Base-by-base conservation (phyloP, 2,797 vertebrate species). In the Miichthys miiuy region DNA sequence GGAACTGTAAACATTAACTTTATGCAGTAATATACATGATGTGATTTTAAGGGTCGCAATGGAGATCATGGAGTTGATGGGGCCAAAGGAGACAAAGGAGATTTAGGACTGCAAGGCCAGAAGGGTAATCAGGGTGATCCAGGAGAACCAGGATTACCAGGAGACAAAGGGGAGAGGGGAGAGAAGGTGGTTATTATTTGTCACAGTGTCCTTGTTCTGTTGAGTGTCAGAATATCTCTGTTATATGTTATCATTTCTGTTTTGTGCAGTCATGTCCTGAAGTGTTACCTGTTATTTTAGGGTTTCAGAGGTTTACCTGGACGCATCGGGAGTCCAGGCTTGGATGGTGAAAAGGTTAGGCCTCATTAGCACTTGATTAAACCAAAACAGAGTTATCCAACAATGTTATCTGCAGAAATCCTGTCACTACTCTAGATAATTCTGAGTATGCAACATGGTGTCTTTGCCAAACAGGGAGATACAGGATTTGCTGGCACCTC, bases 291-390 rank as follows among this genome's bases (percentile, higher is more conserved):
- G n/a, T 41, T 11, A 82, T 85, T 86, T 3, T 72, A 97, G 97
- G 97, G 97, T 4, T 95, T 96, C 64, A 89, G 91, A 64, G 97
- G 97, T 0, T 77, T 97, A 61, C 94, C 95, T 17, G 97, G 97
- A 44, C 93, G 73, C 12, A 84, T 64, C 0, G 97, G 97, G 0
- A 86, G 70, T 60, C 83, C 91, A 0, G 97, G 97, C 34, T 52
- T 87, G 25, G 75, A 94, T 66, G 97, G 97, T 6, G 84, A 93
- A 80, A 95, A 94, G 95, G 97, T 97, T 21, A 41, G 72, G 13
- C 4, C 23, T 27, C 17, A 51, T 62, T 60, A 8, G 16, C 61
- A 46, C 65, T 17, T 63, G 0, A 61, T 44, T 30, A 34, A 3
- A 70, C 47, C 5, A 71, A 46, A 30, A 11, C 17, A 17, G 12